These are phyloP conservation scores for Lypha dubia DNA, from an alignment of 2,888 invertebrate species.

Conservation along the genomic window DNA sequence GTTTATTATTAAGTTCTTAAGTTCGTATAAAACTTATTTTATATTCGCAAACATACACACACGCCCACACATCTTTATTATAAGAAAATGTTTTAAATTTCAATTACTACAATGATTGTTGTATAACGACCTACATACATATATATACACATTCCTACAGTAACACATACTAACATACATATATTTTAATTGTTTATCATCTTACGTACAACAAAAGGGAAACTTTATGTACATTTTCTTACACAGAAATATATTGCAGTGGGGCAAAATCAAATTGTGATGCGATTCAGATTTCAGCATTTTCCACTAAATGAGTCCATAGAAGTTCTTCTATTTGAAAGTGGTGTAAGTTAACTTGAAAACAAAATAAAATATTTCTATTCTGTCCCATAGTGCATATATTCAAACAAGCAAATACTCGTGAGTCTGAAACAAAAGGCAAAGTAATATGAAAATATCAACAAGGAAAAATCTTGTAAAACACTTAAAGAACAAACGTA, in stretches of 20 bases:
- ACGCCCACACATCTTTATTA: conserved; percentile 14
- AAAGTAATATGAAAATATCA: not conserved
- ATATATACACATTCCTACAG: not conserved
- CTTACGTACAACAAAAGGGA: conserved; percentile 2
- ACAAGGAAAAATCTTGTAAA: not conserved
- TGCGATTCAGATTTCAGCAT: too few species aligned
- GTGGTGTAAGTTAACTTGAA: not conserved
- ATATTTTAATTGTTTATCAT: conserved; percentile 51
- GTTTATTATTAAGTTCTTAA: conserved; percentile 45
- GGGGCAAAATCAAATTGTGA: not conserved
- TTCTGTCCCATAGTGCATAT: not conserved
- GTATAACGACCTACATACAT: conserved; percentile 30
- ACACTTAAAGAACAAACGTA: not conserved
- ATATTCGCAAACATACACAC: conserved; percentile 7
- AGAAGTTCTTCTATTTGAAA: not conserved
- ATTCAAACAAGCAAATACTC: not conserved
- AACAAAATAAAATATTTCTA: not conserved
- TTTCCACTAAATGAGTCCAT: not conserved
- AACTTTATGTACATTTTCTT: not conserved
- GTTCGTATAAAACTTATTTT: conserved; percentile 42
- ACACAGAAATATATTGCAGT: not conserved
- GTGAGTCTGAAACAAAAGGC: not conserved
- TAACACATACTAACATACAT: not conserved
- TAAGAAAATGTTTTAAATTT: conserved; percentile 56
- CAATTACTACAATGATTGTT: conserved; percentile 46